Conservation (phyloP, 2,888 invertebrate genomes). For the Agapostemon virescens region DNA sequence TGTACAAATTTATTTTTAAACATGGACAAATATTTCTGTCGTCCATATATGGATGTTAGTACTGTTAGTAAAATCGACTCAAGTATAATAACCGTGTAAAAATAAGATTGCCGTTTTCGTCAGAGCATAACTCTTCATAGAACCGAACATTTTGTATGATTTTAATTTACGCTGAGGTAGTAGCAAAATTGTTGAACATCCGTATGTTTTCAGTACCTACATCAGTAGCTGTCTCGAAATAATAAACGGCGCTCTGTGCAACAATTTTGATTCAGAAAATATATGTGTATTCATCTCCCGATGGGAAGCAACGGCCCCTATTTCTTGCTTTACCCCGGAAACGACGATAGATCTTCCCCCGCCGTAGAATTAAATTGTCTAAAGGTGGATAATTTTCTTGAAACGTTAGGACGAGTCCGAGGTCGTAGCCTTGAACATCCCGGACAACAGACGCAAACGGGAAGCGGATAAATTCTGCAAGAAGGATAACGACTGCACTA, state of each 20-base stretch:
- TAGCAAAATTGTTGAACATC: neutral
- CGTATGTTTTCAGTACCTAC: neutral
- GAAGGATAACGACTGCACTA: constrained; percentile 58
- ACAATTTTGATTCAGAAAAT: neutral
- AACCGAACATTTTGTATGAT: neutral
- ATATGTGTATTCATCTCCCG: neutral
- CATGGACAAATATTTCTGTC: too few species aligned
- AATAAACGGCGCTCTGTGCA: neutral
- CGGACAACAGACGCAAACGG: constrained; percentile 60
- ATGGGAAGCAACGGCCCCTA: neutral
- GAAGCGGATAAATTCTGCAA: constrained; percentile 56
- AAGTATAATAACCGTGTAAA: neutral
- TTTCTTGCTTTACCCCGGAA: neutral
- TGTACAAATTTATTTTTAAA: too few species aligned
- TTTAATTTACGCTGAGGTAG: neutral
- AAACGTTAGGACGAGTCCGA: constrained; percentile 59
- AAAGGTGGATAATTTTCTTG: neutral
- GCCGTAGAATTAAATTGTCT: neutral
- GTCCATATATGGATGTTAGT: too few species aligned
- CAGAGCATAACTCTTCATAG: neutral
- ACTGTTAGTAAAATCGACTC: neutral
- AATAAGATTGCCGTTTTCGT: neutral
- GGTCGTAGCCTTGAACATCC: constrained; percentile 65
- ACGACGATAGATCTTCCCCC: neutral
- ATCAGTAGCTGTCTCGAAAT: neutral